Evolutionary conservation across 2,113 vertebrate genomes (phyloP), one percentile per base, ranked within the genome.

Genomic region (Nesoenas mayeri): DNA sequence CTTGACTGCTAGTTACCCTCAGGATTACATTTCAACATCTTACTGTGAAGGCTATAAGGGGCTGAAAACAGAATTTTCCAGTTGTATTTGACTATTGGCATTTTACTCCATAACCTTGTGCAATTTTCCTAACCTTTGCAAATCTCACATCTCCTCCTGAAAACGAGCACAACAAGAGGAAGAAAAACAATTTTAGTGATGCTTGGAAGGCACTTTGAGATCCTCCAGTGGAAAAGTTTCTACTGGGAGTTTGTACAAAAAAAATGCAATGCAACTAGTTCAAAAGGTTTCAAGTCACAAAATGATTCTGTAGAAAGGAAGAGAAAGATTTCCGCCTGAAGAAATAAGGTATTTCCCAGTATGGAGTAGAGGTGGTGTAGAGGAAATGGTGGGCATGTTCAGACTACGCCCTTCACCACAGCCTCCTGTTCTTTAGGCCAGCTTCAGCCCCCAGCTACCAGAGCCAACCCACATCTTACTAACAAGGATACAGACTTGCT

Each of bases 291-390:
- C 2, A 8, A 74, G 11, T 31, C 32, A 79, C 11, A 44, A 15
- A 66, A 11, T 51, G 29, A 28, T 34, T 56, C 48, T n/a, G 7
- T 21, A 78, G 47, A 75, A 83, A 81, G 5, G 8, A 91, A 70
- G 32, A 44, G 22, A 87, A 57, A 74, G 28, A 26, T 14, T 5
- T 48, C 26, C 71, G 10, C 4, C 47, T 38, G 28, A 71, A 74
- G 25, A 62, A 17, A 25, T 28, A 50, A 61, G 9, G 4, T 25
- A 58, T 9, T 81, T 5, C 18, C 3, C 1, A 1, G 0, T 32
- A 31, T 9, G 9, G 12, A 80, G 11, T 4, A 42, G 0, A 42
- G 0, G 0, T 17, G 4, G 1, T 29, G 11, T 38, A 48, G 61
- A 70, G 15, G 8, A 75, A 85, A 19, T 2, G 28, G 25, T 24